A percentile compares a stretch with the other conserved stretches of the same genome.
phyloP scores from a whole-genome alignment of 2,888 invertebrate genomes.

The Torymus auratus region DNA sequence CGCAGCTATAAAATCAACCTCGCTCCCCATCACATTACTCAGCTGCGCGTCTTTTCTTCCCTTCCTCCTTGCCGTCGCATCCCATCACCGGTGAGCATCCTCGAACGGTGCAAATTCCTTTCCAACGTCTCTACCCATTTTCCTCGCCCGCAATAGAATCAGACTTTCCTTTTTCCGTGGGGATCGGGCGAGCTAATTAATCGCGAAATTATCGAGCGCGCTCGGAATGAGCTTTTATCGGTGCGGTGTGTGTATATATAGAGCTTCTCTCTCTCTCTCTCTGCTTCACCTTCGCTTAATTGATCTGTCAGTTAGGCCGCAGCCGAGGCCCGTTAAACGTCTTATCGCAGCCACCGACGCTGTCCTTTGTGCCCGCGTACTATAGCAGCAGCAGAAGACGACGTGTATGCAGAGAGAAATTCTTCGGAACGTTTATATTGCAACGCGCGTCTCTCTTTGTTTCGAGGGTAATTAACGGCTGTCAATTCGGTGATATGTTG shows the following conservation, averaged over 20 bases:
- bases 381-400: not conserved
- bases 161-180: too few relatives aligned
- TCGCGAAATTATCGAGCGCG: constrained; percentile 39
- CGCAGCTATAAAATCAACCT: too few relatives aligned
- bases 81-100: too few relatives aligned
- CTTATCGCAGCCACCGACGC: constrained; percentile 9
- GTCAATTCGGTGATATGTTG: not conserved
- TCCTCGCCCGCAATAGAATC: too few relatives aligned
- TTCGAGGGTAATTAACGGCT: constrained; percentile 16
- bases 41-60: too few relatives aligned
- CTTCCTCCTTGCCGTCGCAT: too few relatives aligned
- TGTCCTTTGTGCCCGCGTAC: constrained; percentile 16
- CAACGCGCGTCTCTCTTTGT: not conserved
- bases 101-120: too few relatives aligned
- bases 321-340: constrained; percentile 35
- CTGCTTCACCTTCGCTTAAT: constrained; percentile 47
- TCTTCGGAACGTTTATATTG: not conserved
- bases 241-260: not conserved
- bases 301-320: constrained; percentile 54
- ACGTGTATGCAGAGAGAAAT: not conserved
- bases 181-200: constrained; percentile 17
- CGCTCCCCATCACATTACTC: too few relatives aligned
- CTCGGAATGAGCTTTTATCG: constrained; percentile 18
- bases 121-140: too few relatives aligned
- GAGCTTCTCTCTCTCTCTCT: too few relatives aligned